Base-by-base conservation (phyloP, 2,113 vertebrate genomes). In the Ursus arctos region DNA sequence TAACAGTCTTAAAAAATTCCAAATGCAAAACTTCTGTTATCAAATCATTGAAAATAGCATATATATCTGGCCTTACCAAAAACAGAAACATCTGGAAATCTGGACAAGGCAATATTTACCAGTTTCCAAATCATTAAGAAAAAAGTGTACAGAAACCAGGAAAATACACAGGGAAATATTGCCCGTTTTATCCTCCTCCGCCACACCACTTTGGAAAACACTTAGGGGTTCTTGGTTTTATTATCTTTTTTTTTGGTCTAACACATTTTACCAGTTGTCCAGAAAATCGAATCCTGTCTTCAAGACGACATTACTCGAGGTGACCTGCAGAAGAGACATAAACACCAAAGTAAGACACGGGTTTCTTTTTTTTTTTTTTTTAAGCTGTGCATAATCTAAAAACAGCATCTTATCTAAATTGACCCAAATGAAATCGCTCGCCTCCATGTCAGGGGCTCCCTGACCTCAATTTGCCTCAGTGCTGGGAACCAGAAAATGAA, bases 251-350 rank as follows among this genome's bases (percentile, higher is more conserved):
- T 77, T 80, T 55, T 31, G 18, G 18, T 16, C 84, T 15, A 26
- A 40, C 51, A 31, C 83, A 40, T 31, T 98, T 99, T 99, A 99
- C 99, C 99, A 99, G 98, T 99, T 99, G 99, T 99, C 99, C 97
- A 99, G 98, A 98, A 99, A 99, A 98, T 99, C 99, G 95, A 99
- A 99, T 90, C 99, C 99, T 0, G 99, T 99, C 99, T 99, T 99
- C 99, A 99, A 99, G 98, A 99, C 98, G 97, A 97, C 98, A 96
- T 96, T 99, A 98, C 99, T 99, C 21, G 99, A 99, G 98, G 99
- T 99, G 96, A 99, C 99, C 99, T 99, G 99, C 18, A 89, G 91
- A 83, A 51, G 40, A 74, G 40, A 95, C 55, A 94, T 71, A 89
- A 87, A 87, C 2, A 67, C 18, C 19, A 31, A 84, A 79, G 88